Evolutionary conservation across 92 coral and sea anemone genomes (phyloP).

Genomic region (Scolanthus callimorphus): DNA sequence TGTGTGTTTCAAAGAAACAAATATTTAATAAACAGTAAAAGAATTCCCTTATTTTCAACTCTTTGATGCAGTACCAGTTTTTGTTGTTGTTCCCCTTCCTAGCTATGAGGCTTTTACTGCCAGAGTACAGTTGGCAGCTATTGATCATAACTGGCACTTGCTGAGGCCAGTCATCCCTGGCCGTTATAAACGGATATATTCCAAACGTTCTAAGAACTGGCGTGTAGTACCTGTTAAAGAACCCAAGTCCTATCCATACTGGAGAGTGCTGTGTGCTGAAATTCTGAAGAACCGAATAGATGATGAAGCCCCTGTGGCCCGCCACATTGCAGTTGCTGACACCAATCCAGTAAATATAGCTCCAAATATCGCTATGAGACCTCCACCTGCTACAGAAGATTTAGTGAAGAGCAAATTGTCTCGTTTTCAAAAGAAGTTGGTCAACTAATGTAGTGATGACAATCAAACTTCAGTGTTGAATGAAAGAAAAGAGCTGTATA

Average conservation of each 20-base stretch:
- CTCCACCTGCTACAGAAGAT: constrained; percentile 22
- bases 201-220: too few relatives aligned
- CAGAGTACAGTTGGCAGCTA: constrained; percentile 15
- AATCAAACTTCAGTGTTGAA: too few relatives aligned
- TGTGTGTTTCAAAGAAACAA: too few relatives aligned
- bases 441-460: too few relatives aligned
- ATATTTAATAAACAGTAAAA: too few relatives aligned
- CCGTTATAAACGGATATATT: constrained; percentile 10
- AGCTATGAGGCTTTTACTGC: constrained; percentile 27
- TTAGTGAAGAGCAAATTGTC: constrained; percentile 15
- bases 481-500: too few relatives aligned
- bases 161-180: constrained; percentile 12
- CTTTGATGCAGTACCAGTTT: not conserved
- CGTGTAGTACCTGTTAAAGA: constrained; percentile 17
- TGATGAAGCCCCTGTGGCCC: constrained; percentile 16
- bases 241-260: constrained; percentile 6
- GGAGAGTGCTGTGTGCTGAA: constrained; percentile 12
- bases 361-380: constrained; percentile 27
- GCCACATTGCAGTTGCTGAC: constrained; percentile 20
- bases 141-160: constrained; percentile 28
- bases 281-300: constrained; percentile 16
- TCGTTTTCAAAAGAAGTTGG: constrained; percentile 4
- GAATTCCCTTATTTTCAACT: too few relatives aligned
- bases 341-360: constrained; percentile 11
- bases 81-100: not conserved